Conservation (phyloP, 2,113 vertebrate species). For the Pholis gunnellus region DNA sequence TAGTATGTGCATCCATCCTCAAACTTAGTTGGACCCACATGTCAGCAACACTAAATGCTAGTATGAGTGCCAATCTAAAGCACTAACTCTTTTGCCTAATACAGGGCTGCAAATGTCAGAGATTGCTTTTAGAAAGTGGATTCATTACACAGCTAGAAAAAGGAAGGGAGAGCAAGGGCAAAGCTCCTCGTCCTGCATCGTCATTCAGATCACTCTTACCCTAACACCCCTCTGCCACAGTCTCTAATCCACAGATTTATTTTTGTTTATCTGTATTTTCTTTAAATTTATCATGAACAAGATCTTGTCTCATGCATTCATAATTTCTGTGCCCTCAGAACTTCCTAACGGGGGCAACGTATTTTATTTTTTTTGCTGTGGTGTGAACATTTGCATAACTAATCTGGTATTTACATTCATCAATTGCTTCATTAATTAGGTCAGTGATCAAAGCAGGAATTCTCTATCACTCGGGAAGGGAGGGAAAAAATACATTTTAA, state of each 20-base stretch:
- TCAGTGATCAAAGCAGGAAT: conserved; percentile 82
- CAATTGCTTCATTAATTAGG: conserved; percentile 85
- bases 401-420: conserved; percentile 84
- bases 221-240: conserved; percentile 19
- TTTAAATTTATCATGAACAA: conserved; percentile 60
- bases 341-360: conserved; percentile 73
- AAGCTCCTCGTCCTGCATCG: conserved; percentile 27
- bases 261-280: conserved; percentile 63
- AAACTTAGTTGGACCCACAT: background rate
- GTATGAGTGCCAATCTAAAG: conserved; percentile 20
- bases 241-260: conserved; percentile 58
- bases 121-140: conserved; percentile 33
- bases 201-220: conserved; percentile 26
- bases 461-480: conserved; percentile 60
- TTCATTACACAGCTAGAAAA: conserved; percentile 33
- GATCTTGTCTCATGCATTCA: conserved; percentile 74
- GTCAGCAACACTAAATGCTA: background rate
- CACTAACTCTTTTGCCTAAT: conserved; percentile 18
- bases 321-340: conserved; percentile 71
- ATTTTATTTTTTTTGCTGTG: conserved; percentile 31
- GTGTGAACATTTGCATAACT: conserved; percentile 79
- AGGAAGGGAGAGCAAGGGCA: background rate
- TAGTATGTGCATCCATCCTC: background rate
- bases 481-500: conserved; percentile 53
- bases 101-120: conserved; percentile 30